A percentile compares a stretch with the other conserved stretches of the same genome.
Conservation (phyloP, 2,888 invertebrate species). For the Ypsolopha sequella region DNA sequence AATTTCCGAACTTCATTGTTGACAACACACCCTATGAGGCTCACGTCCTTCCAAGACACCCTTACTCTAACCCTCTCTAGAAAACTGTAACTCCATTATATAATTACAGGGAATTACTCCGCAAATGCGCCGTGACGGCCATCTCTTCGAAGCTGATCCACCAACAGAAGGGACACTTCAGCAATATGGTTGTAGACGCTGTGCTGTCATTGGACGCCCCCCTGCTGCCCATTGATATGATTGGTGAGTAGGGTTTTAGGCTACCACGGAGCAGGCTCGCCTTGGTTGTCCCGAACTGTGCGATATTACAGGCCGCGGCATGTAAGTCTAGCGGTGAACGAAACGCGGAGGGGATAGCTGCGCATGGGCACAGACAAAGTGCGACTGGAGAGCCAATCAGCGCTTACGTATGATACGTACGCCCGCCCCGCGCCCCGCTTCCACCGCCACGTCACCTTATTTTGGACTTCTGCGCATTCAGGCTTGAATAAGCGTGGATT, state of each 20-base stretch:
- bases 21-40: not conserved
- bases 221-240: constrained; percentile 96
- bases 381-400: too few species aligned
- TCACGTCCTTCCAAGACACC: not conserved
- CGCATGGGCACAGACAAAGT: too few species aligned
- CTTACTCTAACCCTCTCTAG: not conserved
- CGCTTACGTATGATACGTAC: too few species aligned
- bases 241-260: constrained; percentile 71
- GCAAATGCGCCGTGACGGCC: constrained; percentile 95
- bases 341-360: too few species aligned
- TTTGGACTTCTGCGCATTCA: too few species aligned
- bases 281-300: too few species aligned
- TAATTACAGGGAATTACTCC: constrained; percentile 65
- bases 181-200: constrained; percentile 98
- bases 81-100: not conserved
- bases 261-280: too few species aligned
- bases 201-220: constrained; percentile 87
- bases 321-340: too few species aligned
- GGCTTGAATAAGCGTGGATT: too few species aligned
- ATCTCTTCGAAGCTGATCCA: constrained; percentile 98
- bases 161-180: constrained; percentile 95
- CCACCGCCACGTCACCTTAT: too few species aligned
- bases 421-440: too few species aligned
- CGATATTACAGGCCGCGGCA: too few species aligned
- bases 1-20: constrained; percentile 15